Evolutionary conservation across 2,888 invertebrate species (phyloP), one percentile per base, ranked within the genome.

Genomic region (Cataglyphis cursor): DNA sequence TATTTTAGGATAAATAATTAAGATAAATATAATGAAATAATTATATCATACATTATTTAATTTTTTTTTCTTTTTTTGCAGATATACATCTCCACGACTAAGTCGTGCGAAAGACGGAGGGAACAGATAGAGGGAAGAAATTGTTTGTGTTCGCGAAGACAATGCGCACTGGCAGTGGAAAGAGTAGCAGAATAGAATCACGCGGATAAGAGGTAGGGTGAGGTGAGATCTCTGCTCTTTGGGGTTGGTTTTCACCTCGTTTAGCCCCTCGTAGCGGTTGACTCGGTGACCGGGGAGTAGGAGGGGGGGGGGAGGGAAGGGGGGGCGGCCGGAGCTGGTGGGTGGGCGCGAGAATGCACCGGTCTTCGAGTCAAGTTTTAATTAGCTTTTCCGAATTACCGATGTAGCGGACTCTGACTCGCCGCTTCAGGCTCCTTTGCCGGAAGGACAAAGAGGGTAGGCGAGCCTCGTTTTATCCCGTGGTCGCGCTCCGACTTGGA

Each of bases 371-470:
- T 94, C 92, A 94, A 94, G 93, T 94, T 94, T 94, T 94, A 94
- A 94, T 94, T 94, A 94, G 93, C 93, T 94, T 94, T 93, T 93
- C 91, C 93, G 92, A 94, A 94, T 94, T 93, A 94, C 92, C 92
- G 92, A 93, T 94, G 94, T 94, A 93, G 93, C 91, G 82, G 87
- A 89, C 90, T 85, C 89, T 86, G 89, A 89, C 90, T 92, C 89
- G 88, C 85, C 91, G 91, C 91, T 91, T 90, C 89, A 87, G 85
- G 91, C 91, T 92, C 91, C 91, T 93, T 92, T 92, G 88, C 91
- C 75, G 70, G 83, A 64, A 86, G 88, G 90, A 93, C 92, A 93
- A 92, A 93, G 92, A 86, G 88, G 66, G 87, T 83, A 35, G 73
- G 82, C 83, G 83, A 87, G 66, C 82, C 73, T 83, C 84, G 74